Evolutionary conservation across 2,888 invertebrate species (phyloP).

Genomic region (Peribatodes rhomboidaria): DNA sequence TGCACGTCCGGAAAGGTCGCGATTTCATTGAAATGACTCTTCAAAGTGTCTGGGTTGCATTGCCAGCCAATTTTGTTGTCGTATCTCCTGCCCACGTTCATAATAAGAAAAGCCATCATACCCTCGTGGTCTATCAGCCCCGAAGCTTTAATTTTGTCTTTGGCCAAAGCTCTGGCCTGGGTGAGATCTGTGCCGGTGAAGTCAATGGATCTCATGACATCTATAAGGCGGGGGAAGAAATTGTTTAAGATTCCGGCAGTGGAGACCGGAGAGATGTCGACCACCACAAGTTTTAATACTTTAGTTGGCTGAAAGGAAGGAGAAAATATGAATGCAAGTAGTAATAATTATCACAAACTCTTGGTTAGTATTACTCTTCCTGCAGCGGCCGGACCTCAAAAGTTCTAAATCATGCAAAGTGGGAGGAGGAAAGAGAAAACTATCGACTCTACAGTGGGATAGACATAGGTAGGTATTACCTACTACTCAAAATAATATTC

Average conservation of each 20-base stretch:
- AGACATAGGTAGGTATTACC: too few species aligned
- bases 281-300: conserved; percentile 88
- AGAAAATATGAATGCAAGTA: background rate
- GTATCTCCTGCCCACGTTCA: conserved; percentile 61
- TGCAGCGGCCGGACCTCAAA: too few species aligned
- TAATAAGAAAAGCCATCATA: conserved; percentile 59
- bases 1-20: conserved; percentile 64
- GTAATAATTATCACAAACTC: too few species aligned
- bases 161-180: conserved; percentile 85
- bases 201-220: conserved; percentile 85
- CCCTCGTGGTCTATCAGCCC: conserved; percentile 52
- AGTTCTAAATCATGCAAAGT: too few species aligned
- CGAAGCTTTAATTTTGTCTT: conserved; percentile 53
- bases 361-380: too few species aligned
- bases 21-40: conserved; percentile 56
- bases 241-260: conserved; percentile 80
- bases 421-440: too few species aligned
- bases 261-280: conserved; percentile 89
- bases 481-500: too few species aligned
- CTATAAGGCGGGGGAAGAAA: conserved; percentile 83
- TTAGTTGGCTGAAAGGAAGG: conserved; percentile 77
- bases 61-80: conserved; percentile 65
- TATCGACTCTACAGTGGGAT: too few species aligned
- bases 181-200: conserved; percentile 85
- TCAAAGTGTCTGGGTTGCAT: conserved; percentile 62